Conservation (phyloP, 2,888 invertebrate genomes). For the Orthosia gracilis region DNA sequence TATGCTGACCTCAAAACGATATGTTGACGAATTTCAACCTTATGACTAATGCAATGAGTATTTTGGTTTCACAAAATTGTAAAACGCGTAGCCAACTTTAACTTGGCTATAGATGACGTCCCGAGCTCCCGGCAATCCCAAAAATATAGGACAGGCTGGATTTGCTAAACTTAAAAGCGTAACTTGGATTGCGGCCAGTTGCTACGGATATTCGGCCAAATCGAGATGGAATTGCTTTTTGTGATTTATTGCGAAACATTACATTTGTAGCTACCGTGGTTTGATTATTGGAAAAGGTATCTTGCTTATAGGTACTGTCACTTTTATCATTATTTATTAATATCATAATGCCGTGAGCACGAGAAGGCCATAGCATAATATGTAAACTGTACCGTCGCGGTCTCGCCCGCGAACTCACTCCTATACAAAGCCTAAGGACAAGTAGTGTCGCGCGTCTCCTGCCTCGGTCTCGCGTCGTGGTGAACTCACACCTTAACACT, state of each 20-base stretch:
- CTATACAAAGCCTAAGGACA: too few species aligned
- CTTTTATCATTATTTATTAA: background rate
- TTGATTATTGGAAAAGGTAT: constrained; percentile 67
- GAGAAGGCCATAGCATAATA: background rate
- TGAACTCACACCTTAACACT: background rate
- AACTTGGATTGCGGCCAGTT: constrained; percentile 81
- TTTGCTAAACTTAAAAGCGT: constrained; percentile 77
- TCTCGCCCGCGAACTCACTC: too few species aligned
- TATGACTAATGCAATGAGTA: constrained; percentile 61
- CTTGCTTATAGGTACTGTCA: constrained; percentile 50
- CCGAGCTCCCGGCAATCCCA: constrained; percentile 68
- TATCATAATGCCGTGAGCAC: background rate
- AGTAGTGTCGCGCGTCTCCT: too few species aligned
- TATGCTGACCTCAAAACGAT: constrained; percentile 63
- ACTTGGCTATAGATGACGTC: constrained; percentile 67
- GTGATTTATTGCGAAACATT: constrained; percentile 76
- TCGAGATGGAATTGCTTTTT: constrained; percentile 76
- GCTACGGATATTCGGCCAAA: constrained; percentile 72
- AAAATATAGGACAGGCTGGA: constrained; percentile 68
- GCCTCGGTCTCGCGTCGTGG: too few species aligned
- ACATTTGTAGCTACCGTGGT: constrained; percentile 54
- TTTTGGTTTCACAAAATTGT: constrained; percentile 59
- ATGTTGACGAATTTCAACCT: constrained; percentile 66
- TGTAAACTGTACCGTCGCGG: background rate
- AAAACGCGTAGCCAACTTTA: constrained; percentile 64